Conservation (phyloP, 2,888 invertebrate genomes). For the Beris chalybata region DNA sequence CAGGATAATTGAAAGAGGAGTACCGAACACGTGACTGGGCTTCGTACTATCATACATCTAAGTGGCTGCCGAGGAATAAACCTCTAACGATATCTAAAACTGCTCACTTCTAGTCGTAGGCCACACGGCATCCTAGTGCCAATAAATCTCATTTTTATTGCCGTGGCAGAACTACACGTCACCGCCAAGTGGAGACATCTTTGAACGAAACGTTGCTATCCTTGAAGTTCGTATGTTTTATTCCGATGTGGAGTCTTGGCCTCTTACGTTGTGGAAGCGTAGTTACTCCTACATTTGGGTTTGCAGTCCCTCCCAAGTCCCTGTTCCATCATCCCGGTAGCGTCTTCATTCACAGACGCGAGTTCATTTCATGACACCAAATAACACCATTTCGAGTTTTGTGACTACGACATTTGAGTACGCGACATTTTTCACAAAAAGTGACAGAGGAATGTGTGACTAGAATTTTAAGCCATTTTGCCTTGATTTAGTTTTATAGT, state of each 20-base stretch:
- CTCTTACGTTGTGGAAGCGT: background rate
- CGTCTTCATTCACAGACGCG: constrained; percentile 13
- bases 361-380: constrained; percentile 22
- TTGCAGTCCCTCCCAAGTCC: constrained; percentile 6
- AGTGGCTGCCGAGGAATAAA: constrained; percentile 11
- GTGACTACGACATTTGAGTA: constrained; percentile 9
- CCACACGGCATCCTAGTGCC: constrained; percentile 21
- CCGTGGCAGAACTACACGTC: constrained; percentile 24
- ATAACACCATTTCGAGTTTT: constrained; percentile 12
- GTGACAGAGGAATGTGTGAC: constrained; percentile 26
- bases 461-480: constrained; percentile 28
- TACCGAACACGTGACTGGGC: constrained; percentile 25
- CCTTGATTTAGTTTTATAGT: constrained; percentile 31
- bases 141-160: constrained; percentile 30
- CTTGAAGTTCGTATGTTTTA: background rate
- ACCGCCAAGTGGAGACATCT: constrained; percentile 26
- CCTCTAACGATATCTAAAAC: constrained; percentile 13
- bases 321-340: constrained; percentile 14
- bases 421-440: constrained; percentile 25
- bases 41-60: constrained; percentile 8
- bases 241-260: too few species aligned
- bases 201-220: constrained; percentile 16
- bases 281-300: background rate
- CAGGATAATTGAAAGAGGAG: constrained; percentile 24
- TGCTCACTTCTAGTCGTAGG: constrained; percentile 5